Base-by-base conservation (phyloP, 2,888 invertebrate genomes). In the Criorhina ranunculi region DNA sequence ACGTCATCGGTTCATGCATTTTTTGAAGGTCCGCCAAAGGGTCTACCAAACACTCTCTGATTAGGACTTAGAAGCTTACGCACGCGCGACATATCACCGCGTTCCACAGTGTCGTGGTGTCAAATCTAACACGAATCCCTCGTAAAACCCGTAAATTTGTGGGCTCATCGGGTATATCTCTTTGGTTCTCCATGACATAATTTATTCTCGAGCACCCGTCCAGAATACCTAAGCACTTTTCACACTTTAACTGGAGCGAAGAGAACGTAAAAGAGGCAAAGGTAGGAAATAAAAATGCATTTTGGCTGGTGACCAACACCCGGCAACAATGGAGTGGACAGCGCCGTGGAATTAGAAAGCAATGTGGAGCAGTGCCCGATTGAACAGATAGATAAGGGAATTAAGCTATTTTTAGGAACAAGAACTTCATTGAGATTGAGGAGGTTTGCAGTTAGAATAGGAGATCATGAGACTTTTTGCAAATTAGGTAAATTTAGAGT, bases 151-250 rank as follows among this genome's bases (percentile, higher is more conserved):
- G 37, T 37, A 11, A 12, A 70, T 70, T 78, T 70, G 55, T 64
- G 42, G 57, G 51, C 17, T 31, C 73, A 53, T 44, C 79, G 37
- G 24, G 19, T 60, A 37, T 31, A 75, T 42, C 62, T 42, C 62
- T 44, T 59, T 70, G 60, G 51, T 24, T 24, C 64, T 78, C 59
- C 67, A 86, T 86, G 81, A 81, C 77, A 75, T 87, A 81, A 87
- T 87, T 86, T 85, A 81, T 73, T 81, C 75, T 66, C 55, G 17
- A 46, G 17, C 33, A 55, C 72, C 69, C 59, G 82, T 49, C 12
- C 2, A 40, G 82, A 79, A 87, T 87, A 62, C 35, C 1, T 53
- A 78, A 78, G n/a, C 19, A 33, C 12, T 24, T 17, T 80, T 77
- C 49, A 72, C 76, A 82, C 66, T 66, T 72, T 24, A 77, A 67